Percentiles rank a stretch among this genome's conserved stretches.
Conservation (phyloP, 1,140 invertebrate genomes). For the Triops longicaudatus region DNA sequence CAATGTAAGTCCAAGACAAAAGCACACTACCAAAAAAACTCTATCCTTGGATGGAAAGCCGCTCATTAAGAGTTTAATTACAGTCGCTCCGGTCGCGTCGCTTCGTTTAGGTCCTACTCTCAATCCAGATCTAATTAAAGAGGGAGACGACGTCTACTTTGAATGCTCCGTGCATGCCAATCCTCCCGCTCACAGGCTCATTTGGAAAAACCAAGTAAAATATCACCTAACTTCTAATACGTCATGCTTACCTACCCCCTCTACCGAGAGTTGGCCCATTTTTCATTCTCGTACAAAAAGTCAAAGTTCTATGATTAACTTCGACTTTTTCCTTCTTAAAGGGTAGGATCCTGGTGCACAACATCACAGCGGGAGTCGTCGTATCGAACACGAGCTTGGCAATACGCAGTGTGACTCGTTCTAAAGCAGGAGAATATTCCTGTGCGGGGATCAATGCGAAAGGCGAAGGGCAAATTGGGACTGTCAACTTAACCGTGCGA, state of each 20-base stretch:
- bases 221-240: background rate
- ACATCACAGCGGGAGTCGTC: conserved; percentile 35
- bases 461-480: conserved; percentile 38
- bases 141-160: conserved; percentile 45
- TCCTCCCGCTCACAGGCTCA: conserved; percentile 42
- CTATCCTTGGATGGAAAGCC: background rate
- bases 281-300: no score
- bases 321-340: background rate
- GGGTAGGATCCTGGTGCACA: conserved; percentile 21
- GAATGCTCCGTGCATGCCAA: conserved; percentile 43
- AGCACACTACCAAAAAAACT: background rate
- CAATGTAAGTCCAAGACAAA: conserved; percentile 38
- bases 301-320: background rate
- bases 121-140: conserved; percentile 40
- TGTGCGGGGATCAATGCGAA: conserved; percentile 36
- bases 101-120: conserved; percentile 41
- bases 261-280: background rate
- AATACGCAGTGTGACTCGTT: conserved; percentile 33
- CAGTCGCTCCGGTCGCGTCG: conserved; percentile 40
- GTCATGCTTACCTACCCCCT: background rate
- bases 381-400: conserved; percentile 37
- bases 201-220: conserved; percentile 42
- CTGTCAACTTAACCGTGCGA: conserved; percentile 66
- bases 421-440: conserved; percentile 34
- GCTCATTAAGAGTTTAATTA: conserved; percentile 25